A percentile compares a stretch with the other conserved stretches of the same genome.
Evolutionary conservation across 2,113 vertebrate species (phyloP).

Genomic region (human (Homo sapiens)): GRCh38 chr11:129089001-129089500

Average conservation of each 20-base stretch:
- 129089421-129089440: background rate
- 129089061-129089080: background rate
- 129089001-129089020: too few relatives aligned
- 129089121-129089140: background rate
- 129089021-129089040: too few relatives aligned
- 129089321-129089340: background rate
- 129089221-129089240: background rate
- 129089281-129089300: background rate
- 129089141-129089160: background rate
- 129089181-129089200: background rate
- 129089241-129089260: background rate
- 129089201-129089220: background rate
- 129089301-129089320: background rate
- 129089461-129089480: background rate
- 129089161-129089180: background rate
- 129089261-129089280: background rate
- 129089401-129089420: background rate
- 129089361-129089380: background rate
- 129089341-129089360: background rate
- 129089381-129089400: background rate
- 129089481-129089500: background rate
- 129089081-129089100: background rate
- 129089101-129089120: background rate
- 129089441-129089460: background rate
- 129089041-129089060: background rate